A percentile compares a stretch with the other conserved stretches of the same genome.
Conservation (phyloP, 2,888 invertebrate genomes). For the Cephus rjabovi region DNA sequence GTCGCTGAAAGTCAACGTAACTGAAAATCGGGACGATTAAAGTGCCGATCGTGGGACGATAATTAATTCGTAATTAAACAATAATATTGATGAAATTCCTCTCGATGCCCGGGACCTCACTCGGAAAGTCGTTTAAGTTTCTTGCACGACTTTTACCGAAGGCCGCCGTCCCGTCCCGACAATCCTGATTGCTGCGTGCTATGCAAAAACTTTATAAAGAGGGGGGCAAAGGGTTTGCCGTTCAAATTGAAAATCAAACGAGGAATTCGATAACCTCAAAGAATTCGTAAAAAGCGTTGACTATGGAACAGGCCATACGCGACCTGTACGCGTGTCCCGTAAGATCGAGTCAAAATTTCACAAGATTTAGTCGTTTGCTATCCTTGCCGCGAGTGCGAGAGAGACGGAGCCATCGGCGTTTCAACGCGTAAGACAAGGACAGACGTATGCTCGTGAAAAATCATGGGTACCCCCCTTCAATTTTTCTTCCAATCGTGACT, state of each 20-base stretch:
- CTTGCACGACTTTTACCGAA: not conserved
- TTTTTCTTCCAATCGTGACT: not conserved
- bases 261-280: not conserved
- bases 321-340: not conserved
- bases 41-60: conserved; percentile 18
- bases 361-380: not conserved
- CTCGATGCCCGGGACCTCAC: conserved; percentile 9
- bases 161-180: not conserved
- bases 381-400: not conserved
- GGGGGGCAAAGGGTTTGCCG: not conserved
- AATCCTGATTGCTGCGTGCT: not conserved
- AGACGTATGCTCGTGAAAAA: not conserved
- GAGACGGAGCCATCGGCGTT: not conserved
- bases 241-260: not conserved
- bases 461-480: not conserved
- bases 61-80: conserved; percentile 24
- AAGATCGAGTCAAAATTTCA: not conserved
- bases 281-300: not conserved
- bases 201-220: not conserved
- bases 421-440: not conserved
- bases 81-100: conserved; percentile 24
- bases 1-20: not conserved
- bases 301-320: not conserved
- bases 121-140: conserved; percentile 21
- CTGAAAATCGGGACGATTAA: conserved; percentile 15